These are phyloP conservation scores for Penelope pileata DNA, from an alignment of 2,113 vertebrate species.

Conservation along the genomic window DNA sequence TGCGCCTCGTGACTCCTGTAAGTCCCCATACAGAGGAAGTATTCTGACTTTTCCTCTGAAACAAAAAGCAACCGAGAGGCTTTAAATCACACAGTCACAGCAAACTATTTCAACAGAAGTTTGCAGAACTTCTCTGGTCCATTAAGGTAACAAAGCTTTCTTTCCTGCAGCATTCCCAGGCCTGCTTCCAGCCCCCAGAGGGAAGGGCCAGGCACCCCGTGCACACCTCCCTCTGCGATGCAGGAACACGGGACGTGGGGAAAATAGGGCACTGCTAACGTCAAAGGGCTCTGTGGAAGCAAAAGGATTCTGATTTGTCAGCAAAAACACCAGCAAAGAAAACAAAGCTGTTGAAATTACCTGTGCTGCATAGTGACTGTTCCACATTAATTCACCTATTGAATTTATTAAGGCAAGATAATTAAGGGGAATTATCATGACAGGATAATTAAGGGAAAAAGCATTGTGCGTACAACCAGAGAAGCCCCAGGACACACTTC, in stretches of 20 bases:
- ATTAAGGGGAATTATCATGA: constrained; percentile 47
- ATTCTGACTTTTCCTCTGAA: neutral
- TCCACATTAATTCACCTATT: neutral
- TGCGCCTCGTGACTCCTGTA: neutral
- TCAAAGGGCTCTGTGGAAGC: neutral
- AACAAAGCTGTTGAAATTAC: neutral
- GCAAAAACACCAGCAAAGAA: neutral
- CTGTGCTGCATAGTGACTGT: neutral
- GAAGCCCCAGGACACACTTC: neutral
- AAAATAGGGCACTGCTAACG: neutral
- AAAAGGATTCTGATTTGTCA: neutral
- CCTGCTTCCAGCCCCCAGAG: neutral
- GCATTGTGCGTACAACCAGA: neutral
- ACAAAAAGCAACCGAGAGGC: neutral
- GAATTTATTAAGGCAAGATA: neutral
- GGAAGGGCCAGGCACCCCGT: neutral
- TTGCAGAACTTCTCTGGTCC: neutral
- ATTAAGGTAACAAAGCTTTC: neutral
- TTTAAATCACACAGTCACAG: neutral
- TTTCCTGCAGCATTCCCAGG: neutral
- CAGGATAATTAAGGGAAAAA: constrained; percentile 22
- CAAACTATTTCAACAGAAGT: neutral
- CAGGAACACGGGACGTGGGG: fast-evolving
- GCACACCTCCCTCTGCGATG: fast-evolving
- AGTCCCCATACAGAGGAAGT: neutral